A percentile compares a stretch with the other conserved stretches of the same genome.
Evolutionary conservation across 2,888 invertebrate genomes (phyloP).

Genomic region (Pterostichus niger): DNA sequence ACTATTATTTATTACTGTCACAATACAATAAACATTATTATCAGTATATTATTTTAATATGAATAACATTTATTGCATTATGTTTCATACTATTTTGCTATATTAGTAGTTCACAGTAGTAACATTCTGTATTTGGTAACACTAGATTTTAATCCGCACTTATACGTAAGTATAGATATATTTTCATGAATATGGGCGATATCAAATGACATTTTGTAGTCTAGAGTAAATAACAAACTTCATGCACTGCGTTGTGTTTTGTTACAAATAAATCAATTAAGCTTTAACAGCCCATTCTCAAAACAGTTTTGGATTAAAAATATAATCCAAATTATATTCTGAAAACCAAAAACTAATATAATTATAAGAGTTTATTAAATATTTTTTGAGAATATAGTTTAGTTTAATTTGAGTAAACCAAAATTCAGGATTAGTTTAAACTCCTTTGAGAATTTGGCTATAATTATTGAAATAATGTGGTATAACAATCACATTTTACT

Average conservation of each 20-base stretch:
- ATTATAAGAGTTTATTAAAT: too few relatives aligned
- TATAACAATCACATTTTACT: too few relatives aligned
- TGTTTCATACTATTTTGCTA: slow-evolving; percentile 3
- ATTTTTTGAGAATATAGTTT: too few relatives aligned
- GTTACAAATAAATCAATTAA: too few relatives aligned
- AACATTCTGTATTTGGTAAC: slow-evolving; percentile 18
- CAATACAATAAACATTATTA: slow-evolving; percentile 7
- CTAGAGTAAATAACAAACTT: background rate
- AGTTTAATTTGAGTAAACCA: too few relatives aligned
- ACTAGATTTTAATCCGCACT: background rate
- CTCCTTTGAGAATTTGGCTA: too few relatives aligned
- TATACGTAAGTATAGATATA: background rate
- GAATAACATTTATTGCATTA: background rate
- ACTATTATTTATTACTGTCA: background rate
- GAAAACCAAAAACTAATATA: too few relatives aligned
- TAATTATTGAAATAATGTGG: too few relatives aligned
- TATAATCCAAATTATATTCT: too few relatives aligned
- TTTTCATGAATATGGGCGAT: background rate
- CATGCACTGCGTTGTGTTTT: background rate
- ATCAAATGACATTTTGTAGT: slow-evolving; percentile 1
- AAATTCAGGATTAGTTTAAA: too few relatives aligned
- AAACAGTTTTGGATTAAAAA: too few relatives aligned
- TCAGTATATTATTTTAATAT: background rate
- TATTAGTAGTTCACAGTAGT: background rate
- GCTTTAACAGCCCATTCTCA: too few relatives aligned